Evolutionary conservation across 2,888 invertebrate species (phyloP), one percentile per base, ranked within the genome.

Genomic region (Pyrrhia umbra): DNA sequence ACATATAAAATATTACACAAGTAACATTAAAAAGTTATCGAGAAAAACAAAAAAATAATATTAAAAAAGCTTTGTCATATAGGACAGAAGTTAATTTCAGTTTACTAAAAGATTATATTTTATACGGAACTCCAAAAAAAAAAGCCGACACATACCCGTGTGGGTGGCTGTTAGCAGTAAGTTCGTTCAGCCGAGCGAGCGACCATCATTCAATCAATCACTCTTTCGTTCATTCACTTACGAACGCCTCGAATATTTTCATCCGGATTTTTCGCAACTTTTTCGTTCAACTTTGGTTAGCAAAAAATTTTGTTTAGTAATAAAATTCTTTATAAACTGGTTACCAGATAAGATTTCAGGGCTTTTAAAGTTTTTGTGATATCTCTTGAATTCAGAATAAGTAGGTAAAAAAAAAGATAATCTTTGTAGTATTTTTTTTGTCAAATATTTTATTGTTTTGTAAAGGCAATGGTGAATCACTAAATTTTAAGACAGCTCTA

Each of bases 141-240:
- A 66, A 34, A 20, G 15, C 16, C 16, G 37, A 51, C 51, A 9
- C 8, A 46, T 50, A 39, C 49, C 56, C 47, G 46, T 61, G 40
- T 61, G 15, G 46, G 42, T 47, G 60, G 50, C 30, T 6, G 25
- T 34, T 8, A 39, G 13, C 51, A 51, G 30, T 58, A 52, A 62
- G 58, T 67, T 76, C 62, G 42, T 62, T 67, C 71, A 58, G 46
- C 57, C 51, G 61, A 47, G 34, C 52, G 59, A 75, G 43, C 61
- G 59, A 13, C 72, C 58, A 49, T 74, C 73, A 71, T 61, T 76
- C 77, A 76, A 71, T 74, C 76, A 76, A 66, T 76, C 71, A 65
- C 25, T 62, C 69, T 45, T 43, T 43, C 39, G 54, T 67, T 74
- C 74, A 76, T 71, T 74, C 72, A 71, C 61, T 71, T 71, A 75